phyloP scores from a whole-genome alignment of 2,113 vertebrate species.

The Scopus umbretta region DNA sequence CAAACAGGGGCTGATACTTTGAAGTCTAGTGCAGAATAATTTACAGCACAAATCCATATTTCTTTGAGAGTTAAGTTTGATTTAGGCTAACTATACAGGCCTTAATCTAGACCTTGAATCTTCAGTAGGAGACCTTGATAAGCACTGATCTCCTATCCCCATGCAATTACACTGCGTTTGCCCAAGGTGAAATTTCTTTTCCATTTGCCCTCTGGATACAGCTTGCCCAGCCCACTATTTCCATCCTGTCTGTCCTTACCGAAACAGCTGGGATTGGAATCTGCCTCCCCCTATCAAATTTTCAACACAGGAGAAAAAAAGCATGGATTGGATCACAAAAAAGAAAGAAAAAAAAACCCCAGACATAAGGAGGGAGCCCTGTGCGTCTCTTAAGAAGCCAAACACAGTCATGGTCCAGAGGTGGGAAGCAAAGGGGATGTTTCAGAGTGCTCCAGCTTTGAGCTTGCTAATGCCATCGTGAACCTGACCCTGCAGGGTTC shows the following conservation, averaged over 20 bases:
- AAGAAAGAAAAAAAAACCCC: not conserved
- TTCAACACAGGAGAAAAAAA: not conserved
- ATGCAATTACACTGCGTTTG: not conserved
- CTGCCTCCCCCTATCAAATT: not conserved
- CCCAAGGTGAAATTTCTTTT: not conserved
- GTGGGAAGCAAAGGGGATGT: not conserved
- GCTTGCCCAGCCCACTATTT: not conserved
- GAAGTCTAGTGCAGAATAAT: not conserved
- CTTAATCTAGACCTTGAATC: not conserved
- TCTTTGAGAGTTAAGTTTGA: not conserved
- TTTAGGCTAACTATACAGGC: not conserved
- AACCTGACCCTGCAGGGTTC: not conserved
- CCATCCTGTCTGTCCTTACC: not conserved
- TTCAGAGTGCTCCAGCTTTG: not conserved
- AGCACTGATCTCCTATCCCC: no score
- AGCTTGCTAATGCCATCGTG: not conserved
- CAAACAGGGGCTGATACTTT: not conserved
- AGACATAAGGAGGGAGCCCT: not conserved
- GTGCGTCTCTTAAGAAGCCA: not conserved
- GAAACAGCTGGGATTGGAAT: not conserved
- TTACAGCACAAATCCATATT: not conserved
- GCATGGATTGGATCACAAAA: not conserved
- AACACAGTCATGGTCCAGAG: not conserved
- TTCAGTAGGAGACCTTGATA: not conserved
- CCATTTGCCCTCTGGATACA: not conserved